Evolutionary conservation across 2,113 vertebrate genomes (phyloP), one percentile per base, ranked within the genome.

Genomic region (western clawed frog (Xenopus tropicalis)): DNA sequence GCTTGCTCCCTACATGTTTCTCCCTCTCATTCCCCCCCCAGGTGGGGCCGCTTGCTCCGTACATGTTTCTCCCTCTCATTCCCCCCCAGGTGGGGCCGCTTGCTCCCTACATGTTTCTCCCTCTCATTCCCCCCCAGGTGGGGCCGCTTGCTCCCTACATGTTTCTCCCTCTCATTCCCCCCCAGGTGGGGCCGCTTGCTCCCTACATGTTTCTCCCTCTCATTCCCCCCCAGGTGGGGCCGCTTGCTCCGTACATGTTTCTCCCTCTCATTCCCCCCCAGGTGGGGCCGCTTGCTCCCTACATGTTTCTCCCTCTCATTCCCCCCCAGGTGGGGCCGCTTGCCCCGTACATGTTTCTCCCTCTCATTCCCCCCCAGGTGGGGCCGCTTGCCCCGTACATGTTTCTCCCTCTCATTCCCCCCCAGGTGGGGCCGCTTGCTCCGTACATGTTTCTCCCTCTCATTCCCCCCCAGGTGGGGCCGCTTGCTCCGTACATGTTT

Each of bases 101-200:
- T 37, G 52, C 43, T 24, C 62, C 22, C 13, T 62, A 25, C 61
- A 48, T 62, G 48, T 65, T 66, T n/a, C n/a, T n/a, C n/a, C 29
- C 29, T 37, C 48, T 48, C 64, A 66, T 66, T 52, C 46, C 63
- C 66, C 62, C 54, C 54, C 71, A 74, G 71, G 71, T 74, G 63
- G 13, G 22, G 12, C 19, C 48, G 54, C 22, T 1, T 37, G 52
- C 43, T 24, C 62, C 22, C 13, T 62, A 25, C 61, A 48, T 62
- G 48, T 65, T 66, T n/a, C n/a, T n/a, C n/a, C 29, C 29, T 37
- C 48, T 48, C 64, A 66, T 66, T 52, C 46, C 63, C 66, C 62
- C 54, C 54, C 71, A 74, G 71, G 71, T 74, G 63, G 13, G 22
- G 12, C 19, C 48, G 54, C 22, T 1, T 37, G 52, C 43, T 24